Base-by-base conservation (phyloP, 2,113 vertebrate genomes). In the Motacilla tschutschensis region DNA sequence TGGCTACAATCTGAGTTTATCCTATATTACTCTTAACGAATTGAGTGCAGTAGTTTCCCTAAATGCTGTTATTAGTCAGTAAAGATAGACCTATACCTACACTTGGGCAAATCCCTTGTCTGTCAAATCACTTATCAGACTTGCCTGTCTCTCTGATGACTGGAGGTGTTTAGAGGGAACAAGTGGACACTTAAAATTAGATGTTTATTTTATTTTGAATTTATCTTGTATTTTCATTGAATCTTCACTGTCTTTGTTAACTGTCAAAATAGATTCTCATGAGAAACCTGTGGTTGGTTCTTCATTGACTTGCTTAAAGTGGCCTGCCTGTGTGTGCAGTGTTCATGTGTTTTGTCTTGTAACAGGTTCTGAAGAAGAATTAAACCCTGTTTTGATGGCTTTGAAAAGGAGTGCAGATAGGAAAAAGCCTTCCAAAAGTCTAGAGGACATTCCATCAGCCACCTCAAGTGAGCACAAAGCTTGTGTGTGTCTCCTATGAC, bases 361-460 rank as follows among this genome's bases (percentile, higher is more conserved):
- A 93, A 97, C 98, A 99, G 99, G 97, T 98, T 96, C 96, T 93
- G 96, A 97, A 92, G 97, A 97, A 85, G 95, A 96, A 44, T 94
- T 95, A 81, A 95, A 91, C 85, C 96, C 97, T 69, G 72, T 97
- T 94, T 96, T 96, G 95, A 94, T 95, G 79, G 89, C 97, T 94
- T 94, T 98, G 96, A 98, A 96, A 97, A 96, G 92, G 91, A 96
- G 84, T 82, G 93, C 97, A 93, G 91, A 96, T 95, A 96, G 97
- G 94, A 97, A 95, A 91, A 96, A 96, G 89, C 96, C 98, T 93
- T 98, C 97, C 93, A 98, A 98, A 97, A 99, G 98, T 97, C 95
- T 99, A 95, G 98, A 98, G 93, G 98, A 98, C 89, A 97, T 98
- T 95, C 93, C 96, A 72, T 97, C 98, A 95, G 94, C 96, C 73